Evolutionary conservation across 2,797 vertebrate species (phyloP).

Genomic region (Gymnodraco acuticeps): DNA sequence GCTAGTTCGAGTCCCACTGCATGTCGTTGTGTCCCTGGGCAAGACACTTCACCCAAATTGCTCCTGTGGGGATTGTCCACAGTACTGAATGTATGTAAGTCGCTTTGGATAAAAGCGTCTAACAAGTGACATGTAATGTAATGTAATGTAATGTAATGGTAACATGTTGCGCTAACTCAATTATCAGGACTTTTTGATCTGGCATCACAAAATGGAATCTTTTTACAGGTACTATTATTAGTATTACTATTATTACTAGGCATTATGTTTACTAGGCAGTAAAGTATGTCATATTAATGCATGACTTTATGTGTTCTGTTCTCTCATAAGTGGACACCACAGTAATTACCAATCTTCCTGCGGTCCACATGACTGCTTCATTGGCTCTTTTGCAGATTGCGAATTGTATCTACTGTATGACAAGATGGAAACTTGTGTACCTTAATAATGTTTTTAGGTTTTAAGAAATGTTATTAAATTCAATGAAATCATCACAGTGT

Average conservation of each 20-base stretch:
- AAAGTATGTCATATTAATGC: background rate
- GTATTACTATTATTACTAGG: no score
- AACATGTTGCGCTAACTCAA: conserved; percentile 9
- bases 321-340: no score
- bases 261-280: background rate
- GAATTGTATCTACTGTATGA: background rate
- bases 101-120: no score
- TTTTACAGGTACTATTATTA: background rate
- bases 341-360: no score
- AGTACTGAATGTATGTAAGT: no score
- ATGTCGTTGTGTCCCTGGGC: no score
- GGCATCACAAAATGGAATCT: background rate
- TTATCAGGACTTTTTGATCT: conserved; percentile 18
- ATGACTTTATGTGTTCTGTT: no score
- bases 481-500: background rate
- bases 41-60: no score
- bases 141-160: no score
- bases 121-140: no score
- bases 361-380: background rate
- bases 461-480: background rate
- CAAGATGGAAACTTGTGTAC: background rate
- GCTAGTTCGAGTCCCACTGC: no score
- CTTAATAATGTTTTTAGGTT: background rate
- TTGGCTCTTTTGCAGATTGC: background rate
- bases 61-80: no score